Percentiles rank a stretch among this genome's conserved stretches.
Conservation (phyloP, 1,140 invertebrate genomes). For the Bemisia tabaci region DNA sequence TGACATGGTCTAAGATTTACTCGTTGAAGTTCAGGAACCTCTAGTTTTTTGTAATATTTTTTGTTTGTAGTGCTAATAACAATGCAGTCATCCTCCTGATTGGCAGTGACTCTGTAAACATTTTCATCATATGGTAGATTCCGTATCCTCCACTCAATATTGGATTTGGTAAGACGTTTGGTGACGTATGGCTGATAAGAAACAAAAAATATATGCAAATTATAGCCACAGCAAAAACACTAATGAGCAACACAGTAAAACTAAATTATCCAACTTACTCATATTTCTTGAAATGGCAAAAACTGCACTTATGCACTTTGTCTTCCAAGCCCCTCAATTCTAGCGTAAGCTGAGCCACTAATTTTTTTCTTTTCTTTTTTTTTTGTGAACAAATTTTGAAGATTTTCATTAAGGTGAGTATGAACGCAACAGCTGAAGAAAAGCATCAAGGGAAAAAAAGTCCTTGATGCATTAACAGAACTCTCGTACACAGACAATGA, state of each 20-base stretch:
- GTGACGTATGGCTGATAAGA: conserved; percentile 47
- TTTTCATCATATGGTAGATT: conserved; percentile 57
- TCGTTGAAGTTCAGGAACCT: conserved; percentile 51
- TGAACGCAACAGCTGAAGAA: too few species aligned
- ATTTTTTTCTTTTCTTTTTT: too few species aligned
- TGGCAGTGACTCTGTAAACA: conserved; percentile 49
- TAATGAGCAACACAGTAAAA: conserved; percentile 8
- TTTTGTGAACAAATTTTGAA: too few species aligned
- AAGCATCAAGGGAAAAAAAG: too few species aligned
- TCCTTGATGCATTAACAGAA: too few species aligned
- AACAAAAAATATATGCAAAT: conserved; percentile 17
- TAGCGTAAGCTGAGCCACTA: too few species aligned
- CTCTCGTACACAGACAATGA: too few species aligned
- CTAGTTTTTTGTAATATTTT: conserved; percentile 65
- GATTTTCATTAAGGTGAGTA: too few species aligned
- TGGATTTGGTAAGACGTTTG: conserved; percentile 53
- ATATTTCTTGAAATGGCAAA: too few species aligned
- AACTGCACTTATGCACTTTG: too few species aligned
- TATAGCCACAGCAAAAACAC: conserved; percentile 4
- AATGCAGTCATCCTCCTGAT: conserved; percentile 44
- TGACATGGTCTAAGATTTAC: conserved; percentile 45
- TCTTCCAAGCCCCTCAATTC: too few species aligned
- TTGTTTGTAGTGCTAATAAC: conserved; percentile 58
- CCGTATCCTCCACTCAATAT: conserved; percentile 65
- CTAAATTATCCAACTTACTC: too few species aligned